Percentiles rank a stretch among this genome's conserved stretches.
Conservation (phyloP, 2,888 invertebrate genomes). For the Prosapia bicincta region DNA sequence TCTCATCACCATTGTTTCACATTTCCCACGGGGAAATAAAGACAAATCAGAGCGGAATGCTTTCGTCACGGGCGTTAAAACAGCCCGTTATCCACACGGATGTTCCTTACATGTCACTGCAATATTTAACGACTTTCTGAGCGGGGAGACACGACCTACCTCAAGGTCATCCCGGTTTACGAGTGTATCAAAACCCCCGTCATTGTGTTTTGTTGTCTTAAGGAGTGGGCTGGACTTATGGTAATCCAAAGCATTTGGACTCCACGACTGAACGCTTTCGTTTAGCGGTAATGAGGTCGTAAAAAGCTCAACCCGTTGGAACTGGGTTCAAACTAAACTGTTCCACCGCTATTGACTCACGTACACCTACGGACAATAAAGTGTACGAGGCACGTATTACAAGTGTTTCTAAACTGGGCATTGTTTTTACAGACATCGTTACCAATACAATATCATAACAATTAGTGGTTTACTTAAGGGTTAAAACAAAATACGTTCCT, state of each 20-base stretch:
- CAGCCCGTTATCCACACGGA: background rate
- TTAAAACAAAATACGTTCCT: too few species aligned
- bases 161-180: constrained; percentile 16
- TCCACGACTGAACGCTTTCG: too few species aligned
- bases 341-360: too few species aligned
- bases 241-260: background rate
- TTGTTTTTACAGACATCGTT: too few species aligned
- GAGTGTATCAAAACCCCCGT: constrained; percentile 24
- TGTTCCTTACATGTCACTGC: background rate
- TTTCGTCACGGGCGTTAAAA: background rate
- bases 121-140: background rate
- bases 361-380: too few species aligned
- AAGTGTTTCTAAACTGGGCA: too few species aligned
- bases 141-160: constrained; percentile 5
- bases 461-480: too few species aligned
- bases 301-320: too few species aligned
- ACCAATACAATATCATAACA: too few species aligned
- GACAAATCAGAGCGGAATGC: background rate
- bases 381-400: too few species aligned
- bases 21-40: background rate
- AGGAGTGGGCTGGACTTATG: background rate
- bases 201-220: constrained; percentile 12
- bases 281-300: too few species aligned
- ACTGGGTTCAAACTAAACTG: too few species aligned
- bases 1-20: background rate